Conservation (phyloP, 2,888 invertebrate species). For the Orthosia incerta region DNA sequence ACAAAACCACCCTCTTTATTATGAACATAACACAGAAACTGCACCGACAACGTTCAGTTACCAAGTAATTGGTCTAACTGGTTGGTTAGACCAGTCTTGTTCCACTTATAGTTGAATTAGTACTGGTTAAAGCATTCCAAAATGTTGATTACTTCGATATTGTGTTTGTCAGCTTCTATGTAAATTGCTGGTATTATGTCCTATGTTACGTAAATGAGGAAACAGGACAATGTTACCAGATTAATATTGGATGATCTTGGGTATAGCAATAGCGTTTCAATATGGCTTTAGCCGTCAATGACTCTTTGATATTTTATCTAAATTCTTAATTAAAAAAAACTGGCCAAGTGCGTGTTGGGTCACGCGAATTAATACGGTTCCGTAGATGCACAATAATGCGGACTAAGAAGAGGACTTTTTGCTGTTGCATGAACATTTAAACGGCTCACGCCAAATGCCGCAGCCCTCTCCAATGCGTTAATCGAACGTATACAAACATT, state of each 20-base stretch:
- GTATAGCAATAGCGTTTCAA: background rate
- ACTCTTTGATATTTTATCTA: too few relatives aligned
- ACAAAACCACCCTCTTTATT: background rate
- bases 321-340: background rate
- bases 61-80: slow-evolving; percentile 11
- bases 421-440: too few relatives aligned
- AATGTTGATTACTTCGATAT: slow-evolving; percentile 55
- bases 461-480: too few relatives aligned
- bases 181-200: slow-evolving; percentile 41
- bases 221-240: slow-evolving; percentile 9
- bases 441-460: too few relatives aligned
- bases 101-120: slow-evolving; percentile 38
- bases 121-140: slow-evolving; percentile 31
- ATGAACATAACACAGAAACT: background rate
- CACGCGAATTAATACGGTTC: too few relatives aligned
- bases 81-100: slow-evolving; percentile 15
- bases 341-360: too few relatives aligned
- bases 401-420: too few relatives aligned
- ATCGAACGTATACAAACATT: too few relatives aligned
- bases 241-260: slow-evolving; percentile 35
- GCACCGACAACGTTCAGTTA: slow-evolving; percentile 23
- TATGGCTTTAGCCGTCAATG: background rate
- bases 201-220: slow-evolving; percentile 55
- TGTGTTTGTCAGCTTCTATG: slow-evolving; percentile 33
- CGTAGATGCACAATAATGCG: too few relatives aligned